Conservation (phyloP, 2,888 invertebrate species). For the Micropterix aruncella region DNA sequence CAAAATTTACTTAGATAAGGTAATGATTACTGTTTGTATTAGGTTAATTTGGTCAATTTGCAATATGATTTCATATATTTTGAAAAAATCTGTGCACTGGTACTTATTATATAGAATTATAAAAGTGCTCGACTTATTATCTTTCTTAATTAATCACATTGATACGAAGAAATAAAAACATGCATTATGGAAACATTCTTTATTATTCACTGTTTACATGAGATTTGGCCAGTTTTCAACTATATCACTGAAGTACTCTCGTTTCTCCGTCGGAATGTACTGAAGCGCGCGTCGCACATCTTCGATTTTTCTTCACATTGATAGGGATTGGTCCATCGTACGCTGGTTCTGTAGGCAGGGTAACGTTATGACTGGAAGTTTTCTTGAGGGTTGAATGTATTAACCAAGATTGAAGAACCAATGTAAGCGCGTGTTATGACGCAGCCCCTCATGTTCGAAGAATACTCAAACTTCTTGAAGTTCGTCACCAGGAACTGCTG, state of each 20-base stretch:
- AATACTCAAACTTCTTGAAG: slow-evolving; percentile 1
- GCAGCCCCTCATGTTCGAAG: slow-evolving; percentile 1
- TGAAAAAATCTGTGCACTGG: slow-evolving; percentile 1
- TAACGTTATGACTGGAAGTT: slow-evolving; percentile 1
- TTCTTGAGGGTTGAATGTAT: slow-evolving; percentile 1
- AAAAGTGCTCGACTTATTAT: background rate
- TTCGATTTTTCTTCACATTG: slow-evolving; percentile 1
- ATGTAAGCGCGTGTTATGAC: slow-evolving; percentile 2
- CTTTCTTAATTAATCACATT: slow-evolving; percentile 2
- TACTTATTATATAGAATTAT: slow-evolving; percentile 1
- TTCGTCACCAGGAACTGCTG: no score
- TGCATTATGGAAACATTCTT: slow-evolving; percentile 1
- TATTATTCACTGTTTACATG: background rate
- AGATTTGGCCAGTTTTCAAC: slow-evolving; percentile 2
- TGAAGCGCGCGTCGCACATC: slow-evolving; percentile 1
- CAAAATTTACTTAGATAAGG: slow-evolving; percentile 1
- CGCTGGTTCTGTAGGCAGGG: slow-evolving; percentile 1
- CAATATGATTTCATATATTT: slow-evolving; percentile 2
- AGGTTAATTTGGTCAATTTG: slow-evolving; percentile 2
- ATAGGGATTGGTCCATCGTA: slow-evolving; percentile 1
- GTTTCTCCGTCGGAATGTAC: slow-evolving; percentile 1
- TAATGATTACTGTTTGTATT: slow-evolving; percentile 2
- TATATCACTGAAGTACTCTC: slow-evolving; percentile 1
- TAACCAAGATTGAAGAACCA: slow-evolving; percentile 1
- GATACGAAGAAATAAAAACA: slow-evolving; percentile 1